Conservation (phyloP, 2,797 vertebrate species). For the Etheostoma perlongum region DNA sequence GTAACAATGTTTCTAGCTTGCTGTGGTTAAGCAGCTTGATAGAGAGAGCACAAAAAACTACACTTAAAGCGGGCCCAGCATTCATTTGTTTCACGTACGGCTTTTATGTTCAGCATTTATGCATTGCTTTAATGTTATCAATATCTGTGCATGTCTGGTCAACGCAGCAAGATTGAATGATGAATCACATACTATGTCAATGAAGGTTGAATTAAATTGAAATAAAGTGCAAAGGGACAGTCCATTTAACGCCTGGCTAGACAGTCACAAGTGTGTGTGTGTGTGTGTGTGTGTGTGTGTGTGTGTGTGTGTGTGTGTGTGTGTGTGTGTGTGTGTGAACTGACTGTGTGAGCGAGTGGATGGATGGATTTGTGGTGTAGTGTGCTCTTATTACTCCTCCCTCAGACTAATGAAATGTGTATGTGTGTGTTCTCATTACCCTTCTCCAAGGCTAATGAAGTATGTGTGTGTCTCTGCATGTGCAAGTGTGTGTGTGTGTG, state of each 20-base stretch:
- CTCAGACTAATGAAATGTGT: constrained; percentile 75
- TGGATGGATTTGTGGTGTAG: constrained; percentile 59
- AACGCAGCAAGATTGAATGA: constrained; percentile 50
- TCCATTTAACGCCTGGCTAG: constrained; percentile 71
- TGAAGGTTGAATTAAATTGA: constrained; percentile 77
- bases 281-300: constrained; percentile 9
- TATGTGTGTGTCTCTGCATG: constrained; percentile 66
- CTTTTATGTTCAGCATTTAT: constrained; percentile 64
- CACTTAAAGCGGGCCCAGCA: constrained; percentile 12
- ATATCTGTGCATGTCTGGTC: constrained; percentile 54
- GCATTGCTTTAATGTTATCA: constrained; percentile 58
- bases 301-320: background rate
- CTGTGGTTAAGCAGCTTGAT: constrained; percentile 26
- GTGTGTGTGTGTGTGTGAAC: background rate
- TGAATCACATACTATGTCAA: constrained; percentile 64
- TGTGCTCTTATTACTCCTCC: constrained; percentile 66
- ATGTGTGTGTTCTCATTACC: constrained; percentile 72
- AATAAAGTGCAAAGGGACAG: constrained; percentile 74
- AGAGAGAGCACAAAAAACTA: constrained; percentile 23
- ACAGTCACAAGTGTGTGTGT: constrained; percentile 44
- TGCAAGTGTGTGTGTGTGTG: constrained; percentile 64
- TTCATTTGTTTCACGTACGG: constrained; percentile 52
- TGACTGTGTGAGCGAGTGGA: background rate
- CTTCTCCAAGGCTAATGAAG: constrained; percentile 78
- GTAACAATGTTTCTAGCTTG: constrained; percentile 12